Evolutionary conservation across 2,113 vertebrate species (phyloP).

Genomic region (Sardina pilchardus): DNA sequence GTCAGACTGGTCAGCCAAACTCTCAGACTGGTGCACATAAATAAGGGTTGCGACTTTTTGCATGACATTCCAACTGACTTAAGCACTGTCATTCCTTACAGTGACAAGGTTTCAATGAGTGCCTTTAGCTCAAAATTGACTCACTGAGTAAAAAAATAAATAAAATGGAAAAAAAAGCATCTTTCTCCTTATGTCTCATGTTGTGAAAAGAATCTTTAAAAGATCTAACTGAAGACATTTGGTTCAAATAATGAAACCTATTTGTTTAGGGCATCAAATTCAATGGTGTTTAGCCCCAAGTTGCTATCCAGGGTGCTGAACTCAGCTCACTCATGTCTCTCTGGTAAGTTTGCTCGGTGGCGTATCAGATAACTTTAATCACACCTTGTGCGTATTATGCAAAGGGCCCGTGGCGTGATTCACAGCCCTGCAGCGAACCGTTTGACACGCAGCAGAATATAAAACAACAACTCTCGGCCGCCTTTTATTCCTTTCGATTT

Average conservation of each 20-base stretch:
- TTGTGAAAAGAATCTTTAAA: neutral
- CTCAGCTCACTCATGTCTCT: neutral
- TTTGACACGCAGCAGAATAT: slow-evolving; percentile 68
- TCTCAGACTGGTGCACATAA: slow-evolving; percentile 23
- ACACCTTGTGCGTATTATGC: slow-evolving; percentile 41
- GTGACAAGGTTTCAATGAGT: neutral
- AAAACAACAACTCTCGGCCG: slow-evolving; percentile 64
- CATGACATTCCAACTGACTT: slow-evolving; percentile 12
- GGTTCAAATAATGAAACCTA: too few species aligned
- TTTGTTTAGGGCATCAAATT: neutral
- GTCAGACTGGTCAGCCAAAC: neutral
- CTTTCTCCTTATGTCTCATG: too few species aligned
- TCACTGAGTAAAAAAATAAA: neutral
- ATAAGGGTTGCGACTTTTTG: slow-evolving; percentile 18
- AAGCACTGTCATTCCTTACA: neutral
- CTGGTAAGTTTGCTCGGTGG: neutral
- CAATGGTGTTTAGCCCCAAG: too few species aligned
- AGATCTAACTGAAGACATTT: neutral
- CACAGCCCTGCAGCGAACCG: slow-evolving; percentile 63
- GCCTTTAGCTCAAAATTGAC: neutral
- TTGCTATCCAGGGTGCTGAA: slow-evolving; percentile 56
- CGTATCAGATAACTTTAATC: slow-evolving; percentile 45
- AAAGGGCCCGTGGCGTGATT: slow-evolving; percentile 60
- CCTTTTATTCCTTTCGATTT: slow-evolving; percentile 76
- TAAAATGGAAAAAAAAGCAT: too few species aligned